These are phyloP conservation scores for Salminus brasiliensis DNA, from an alignment of 2,113 vertebrate species.

Conservation along the genomic window DNA sequence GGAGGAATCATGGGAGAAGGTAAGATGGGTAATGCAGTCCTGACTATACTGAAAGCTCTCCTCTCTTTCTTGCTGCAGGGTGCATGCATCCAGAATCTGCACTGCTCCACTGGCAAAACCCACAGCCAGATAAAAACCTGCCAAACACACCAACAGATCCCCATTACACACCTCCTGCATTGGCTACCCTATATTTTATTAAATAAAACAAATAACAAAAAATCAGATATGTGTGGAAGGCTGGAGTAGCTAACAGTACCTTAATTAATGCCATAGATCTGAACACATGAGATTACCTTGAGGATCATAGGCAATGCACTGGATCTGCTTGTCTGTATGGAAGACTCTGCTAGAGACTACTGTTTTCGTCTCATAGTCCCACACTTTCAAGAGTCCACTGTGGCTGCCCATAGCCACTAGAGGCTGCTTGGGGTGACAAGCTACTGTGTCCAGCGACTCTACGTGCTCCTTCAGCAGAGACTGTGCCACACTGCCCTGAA, in stretches of 20 bases:
- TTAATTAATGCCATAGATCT: no score
- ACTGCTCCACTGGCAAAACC: constrained; percentile 86
- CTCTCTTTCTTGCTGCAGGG: constrained; percentile 72
- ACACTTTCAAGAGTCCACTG: constrained; percentile 83
- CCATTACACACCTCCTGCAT: neutral
- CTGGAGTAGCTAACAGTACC: no score
- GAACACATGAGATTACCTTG: constrained; percentile 82
- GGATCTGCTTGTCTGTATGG: constrained; percentile 70
- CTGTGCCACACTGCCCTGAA: constrained; percentile 64
- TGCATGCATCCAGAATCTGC: constrained; percentile 81
- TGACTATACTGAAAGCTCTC: constrained; percentile 76
- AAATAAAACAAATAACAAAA: no score
- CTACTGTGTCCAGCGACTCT: constrained; percentile 76
- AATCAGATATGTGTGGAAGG: no score
- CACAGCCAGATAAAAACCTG: constrained; percentile 83
- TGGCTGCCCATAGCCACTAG: constrained; percentile 78
- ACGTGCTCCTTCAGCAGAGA: constrained; percentile 77
- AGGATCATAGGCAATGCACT: constrained; percentile 83
- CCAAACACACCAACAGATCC: constrained; percentile 1
- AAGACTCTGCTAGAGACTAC: constrained; percentile 79
- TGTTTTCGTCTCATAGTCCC: constrained; percentile 78
- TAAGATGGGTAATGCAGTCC: constrained; percentile 78
- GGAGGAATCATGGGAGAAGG: constrained; percentile 86
- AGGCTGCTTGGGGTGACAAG: constrained; percentile 84
- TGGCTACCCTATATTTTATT: no score